Percentiles rank a stretch among this genome's conserved stretches.
These are phyloP conservation scores for Mustela nigripes DNA, from an alignment of 2,113 vertebrate species.

Conservation along the genomic window DNA sequence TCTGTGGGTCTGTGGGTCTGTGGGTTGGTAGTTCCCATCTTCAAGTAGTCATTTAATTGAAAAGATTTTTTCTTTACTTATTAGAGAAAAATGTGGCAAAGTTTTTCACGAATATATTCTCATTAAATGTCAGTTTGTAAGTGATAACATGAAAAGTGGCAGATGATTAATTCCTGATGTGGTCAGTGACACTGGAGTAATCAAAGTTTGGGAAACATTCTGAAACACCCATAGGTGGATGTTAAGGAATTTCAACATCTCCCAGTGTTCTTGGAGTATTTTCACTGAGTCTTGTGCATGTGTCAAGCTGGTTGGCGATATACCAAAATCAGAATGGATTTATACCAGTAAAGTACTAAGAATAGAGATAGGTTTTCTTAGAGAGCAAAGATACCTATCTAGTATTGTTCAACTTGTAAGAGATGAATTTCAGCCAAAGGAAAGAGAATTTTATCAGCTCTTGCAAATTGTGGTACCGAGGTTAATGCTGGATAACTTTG, in stretches of 20 bases:
- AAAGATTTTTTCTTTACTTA: not conserved
- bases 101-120: constrained; percentile 38
- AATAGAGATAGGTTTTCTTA: not conserved
- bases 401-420: not conserved
- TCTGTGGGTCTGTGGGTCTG: not conserved
- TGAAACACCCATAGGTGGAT: not conserved
- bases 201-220: constrained; percentile 24
- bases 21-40: not conserved
- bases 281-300: not conserved
- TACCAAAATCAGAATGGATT: constrained; percentile 9
- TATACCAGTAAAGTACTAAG: constrained; percentile 14
- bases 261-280: not conserved
- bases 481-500: not conserved
- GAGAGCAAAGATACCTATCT: not conserved
- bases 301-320: not conserved
- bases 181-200: constrained; percentile 23
- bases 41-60: constrained; percentile 22
- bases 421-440: constrained; percentile 39
- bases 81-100: constrained; percentile 37
- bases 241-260: not conserved
- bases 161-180: constrained; percentile 11
- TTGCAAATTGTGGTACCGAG: not conserved
- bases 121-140: constrained; percentile 12
- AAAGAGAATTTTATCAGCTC: constrained; percentile 34
- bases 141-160: constrained; percentile 2